These are phyloP conservation scores for Anabacerthia variegaticeps DNA, from an alignment of 2,797 vertebrate species.

Conservation along the genomic window DNA sequence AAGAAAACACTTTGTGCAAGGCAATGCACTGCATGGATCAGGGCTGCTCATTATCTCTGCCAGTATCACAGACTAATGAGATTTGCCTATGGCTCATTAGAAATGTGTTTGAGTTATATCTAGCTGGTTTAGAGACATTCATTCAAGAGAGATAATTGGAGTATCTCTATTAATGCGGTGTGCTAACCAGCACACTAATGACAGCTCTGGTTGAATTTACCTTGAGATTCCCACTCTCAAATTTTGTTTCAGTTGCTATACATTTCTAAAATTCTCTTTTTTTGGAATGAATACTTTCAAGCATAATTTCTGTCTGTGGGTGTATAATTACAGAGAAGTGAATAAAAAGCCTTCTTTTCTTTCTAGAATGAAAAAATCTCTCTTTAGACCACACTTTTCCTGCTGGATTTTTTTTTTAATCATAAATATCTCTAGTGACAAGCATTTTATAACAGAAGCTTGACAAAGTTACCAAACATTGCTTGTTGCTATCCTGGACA, in stretches of 20 bases:
- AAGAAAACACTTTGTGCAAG: neutral
- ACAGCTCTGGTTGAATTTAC: neutral
- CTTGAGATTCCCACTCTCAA: neutral
- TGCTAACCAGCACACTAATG: neutral
- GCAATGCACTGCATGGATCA: neutral
- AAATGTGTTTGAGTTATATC: neutral
- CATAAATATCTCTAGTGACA: neutral
- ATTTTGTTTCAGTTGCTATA: neutral
- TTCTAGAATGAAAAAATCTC: neutral
- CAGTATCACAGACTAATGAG: conserved; percentile 46
- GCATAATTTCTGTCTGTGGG: neutral
- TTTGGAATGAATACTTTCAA: neutral
- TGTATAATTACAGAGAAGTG: neutral
- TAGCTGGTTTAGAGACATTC: neutral
- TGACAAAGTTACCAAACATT: neutral
- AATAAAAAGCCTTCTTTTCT: neutral
- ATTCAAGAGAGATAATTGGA: conserved; percentile 21
- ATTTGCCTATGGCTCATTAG: conserved; percentile 47
- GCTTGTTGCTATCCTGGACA: neutral
- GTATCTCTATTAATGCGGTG: neutral
- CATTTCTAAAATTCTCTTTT: neutral
- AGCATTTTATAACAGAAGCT: neutral
- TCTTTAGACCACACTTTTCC: neutral
- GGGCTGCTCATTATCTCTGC: conserved; percentile 31
- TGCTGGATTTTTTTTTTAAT: neutral